Evolutionary conservation across 2,113 vertebrate genomes (phyloP).

Genomic region (Chlamydotis undulata): DNA sequence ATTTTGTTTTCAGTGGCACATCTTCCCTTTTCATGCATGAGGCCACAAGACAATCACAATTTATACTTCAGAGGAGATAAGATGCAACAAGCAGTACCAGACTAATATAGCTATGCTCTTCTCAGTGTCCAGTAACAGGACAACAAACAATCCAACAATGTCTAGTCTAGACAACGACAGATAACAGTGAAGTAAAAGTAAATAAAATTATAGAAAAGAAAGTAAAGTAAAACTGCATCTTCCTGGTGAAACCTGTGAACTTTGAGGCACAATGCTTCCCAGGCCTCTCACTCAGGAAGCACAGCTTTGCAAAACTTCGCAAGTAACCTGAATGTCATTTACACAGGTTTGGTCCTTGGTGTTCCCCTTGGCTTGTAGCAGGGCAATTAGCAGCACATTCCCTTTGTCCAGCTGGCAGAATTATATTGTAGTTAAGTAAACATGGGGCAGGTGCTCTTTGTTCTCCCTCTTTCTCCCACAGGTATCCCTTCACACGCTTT

Average conservation of each 20-base stretch:
- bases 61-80: neutral
- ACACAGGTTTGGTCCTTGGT: neutral
- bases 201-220: neutral
- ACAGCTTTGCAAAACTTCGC: neutral
- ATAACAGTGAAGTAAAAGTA: neutral
- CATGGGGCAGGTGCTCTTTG: neutral
- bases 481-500: neutral
- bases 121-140: neutral
- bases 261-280: neutral
- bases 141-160: neutral
- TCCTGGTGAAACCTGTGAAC: neutral
- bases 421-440: constrained; percentile 19
- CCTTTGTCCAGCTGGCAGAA: constrained; percentile 12
- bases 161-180: neutral
- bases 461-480: constrained; percentile 20
- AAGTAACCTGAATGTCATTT: constrained; percentile 12
- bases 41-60: neutral
- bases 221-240: neutral
- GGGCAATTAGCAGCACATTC: neutral
- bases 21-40: neutral
- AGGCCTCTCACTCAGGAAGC: neutral
- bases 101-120: neutral
- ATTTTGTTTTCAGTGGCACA: neutral
- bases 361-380: neutral
- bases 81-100: neutral